These are phyloP conservation scores for Brachionus paranguensis DNA, from an alignment of 1,140 invertebrate genomes.

Conservation along the genomic window DNA sequence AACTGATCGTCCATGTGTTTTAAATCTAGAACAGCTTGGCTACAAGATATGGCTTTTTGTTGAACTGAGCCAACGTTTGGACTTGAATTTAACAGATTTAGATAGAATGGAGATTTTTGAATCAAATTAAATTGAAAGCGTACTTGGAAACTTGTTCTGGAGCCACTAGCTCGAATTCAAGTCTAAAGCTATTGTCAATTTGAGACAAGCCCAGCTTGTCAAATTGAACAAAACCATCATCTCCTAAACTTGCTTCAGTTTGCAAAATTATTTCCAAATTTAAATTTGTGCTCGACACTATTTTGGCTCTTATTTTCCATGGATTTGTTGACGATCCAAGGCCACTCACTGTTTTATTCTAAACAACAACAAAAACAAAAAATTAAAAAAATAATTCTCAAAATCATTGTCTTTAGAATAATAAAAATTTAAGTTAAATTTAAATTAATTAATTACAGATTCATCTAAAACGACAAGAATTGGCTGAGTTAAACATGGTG, in stretches of 20 bases:
- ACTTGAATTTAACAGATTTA: neutral
- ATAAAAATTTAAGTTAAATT: neutral
- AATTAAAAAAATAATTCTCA: neutral
- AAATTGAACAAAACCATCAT: slow-evolving; percentile 33
- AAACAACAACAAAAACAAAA: neutral
- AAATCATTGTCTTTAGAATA: too few species aligned
- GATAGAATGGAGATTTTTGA: neutral
- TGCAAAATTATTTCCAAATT: neutral
- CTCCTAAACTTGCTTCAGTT: neutral
- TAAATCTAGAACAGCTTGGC: neutral
- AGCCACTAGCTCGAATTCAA: neutral
- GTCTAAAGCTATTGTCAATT: neutral
- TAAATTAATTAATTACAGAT: neutral
- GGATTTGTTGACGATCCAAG: neutral
- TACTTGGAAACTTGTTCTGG: neutral
- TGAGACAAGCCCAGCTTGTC: neutral
- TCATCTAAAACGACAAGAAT: neutral
- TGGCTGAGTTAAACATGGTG: slow-evolving; percentile 30
- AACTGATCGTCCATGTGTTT: neutral
- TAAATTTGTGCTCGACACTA: neutral
- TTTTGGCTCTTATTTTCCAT: neutral
- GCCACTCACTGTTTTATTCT: neutral
- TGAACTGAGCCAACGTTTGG: neutral
- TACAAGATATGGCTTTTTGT: neutral
- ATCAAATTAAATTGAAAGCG: neutral